phyloP scores from a whole-genome alignment of 2,113 vertebrate genomes.

The Chloropsis cyanopogon region DNA sequence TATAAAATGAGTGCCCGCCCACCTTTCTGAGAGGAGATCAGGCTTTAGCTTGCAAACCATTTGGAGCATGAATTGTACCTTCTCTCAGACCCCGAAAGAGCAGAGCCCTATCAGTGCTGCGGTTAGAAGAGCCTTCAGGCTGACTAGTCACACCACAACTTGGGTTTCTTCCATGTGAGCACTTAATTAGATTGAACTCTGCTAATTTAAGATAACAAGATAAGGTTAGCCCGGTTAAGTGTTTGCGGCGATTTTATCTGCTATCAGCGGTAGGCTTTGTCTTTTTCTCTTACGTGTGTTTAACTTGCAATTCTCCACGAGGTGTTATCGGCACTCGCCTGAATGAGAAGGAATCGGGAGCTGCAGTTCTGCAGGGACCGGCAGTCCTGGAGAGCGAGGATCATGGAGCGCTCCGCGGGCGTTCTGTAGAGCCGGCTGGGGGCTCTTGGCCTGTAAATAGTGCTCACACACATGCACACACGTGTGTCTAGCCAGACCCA shows the following conservation, averaged over 20 bases:
- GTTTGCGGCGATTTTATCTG: neutral
- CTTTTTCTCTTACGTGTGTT: neutral
- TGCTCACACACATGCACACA: neutral
- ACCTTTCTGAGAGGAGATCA: neutral
- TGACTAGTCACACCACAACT: slow-evolving; percentile 28
- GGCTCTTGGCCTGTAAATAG: neutral
- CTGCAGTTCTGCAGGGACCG: neutral
- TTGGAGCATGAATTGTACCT: neutral
- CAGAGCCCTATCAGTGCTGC: neutral
- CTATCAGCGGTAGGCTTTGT: neutral
- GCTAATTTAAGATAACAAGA: slow-evolving; percentile 60
- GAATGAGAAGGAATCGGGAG: neutral
- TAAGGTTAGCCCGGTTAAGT: slow-evolving; percentile 14
- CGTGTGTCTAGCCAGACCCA: neutral
- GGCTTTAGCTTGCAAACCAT: neutral
- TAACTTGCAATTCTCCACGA: neutral
- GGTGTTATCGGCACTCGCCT: neutral
- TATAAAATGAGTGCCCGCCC: neutral
- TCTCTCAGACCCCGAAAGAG: neutral
- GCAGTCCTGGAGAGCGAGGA: neutral
- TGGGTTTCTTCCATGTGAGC: slow-evolving; percentile 30
- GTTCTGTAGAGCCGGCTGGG: neutral
- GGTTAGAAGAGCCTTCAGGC: neutral
- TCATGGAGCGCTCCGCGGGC: neutral
- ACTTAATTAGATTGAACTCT: slow-evolving; percentile 55